These are phyloP conservation scores for Cotesia vestalis DNA, from an alignment of 1,140 invertebrate genomes.

Conservation along the genomic window DNA sequence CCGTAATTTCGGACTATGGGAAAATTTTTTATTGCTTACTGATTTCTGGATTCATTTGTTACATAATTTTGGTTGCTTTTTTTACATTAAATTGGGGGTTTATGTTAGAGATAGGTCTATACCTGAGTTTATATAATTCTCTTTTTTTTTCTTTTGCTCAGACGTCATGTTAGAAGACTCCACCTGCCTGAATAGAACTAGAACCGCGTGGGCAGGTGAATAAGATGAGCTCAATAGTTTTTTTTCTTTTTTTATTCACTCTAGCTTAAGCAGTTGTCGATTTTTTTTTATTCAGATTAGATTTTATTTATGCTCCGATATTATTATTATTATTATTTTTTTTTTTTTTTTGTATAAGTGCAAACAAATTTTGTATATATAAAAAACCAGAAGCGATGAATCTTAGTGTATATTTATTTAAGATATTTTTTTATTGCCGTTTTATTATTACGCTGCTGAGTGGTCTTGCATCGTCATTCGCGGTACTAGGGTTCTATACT, in stretches of 20 bases:
- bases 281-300: not conserved
- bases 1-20: no score
- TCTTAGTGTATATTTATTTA: not conserved
- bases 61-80: no score
- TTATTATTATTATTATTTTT: not conserved
- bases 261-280: not conserved
- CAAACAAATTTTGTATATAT: not conserved
- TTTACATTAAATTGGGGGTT: not conserved
- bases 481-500: not conserved
- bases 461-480: slow-evolving; percentile 14
- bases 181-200: slow-evolving; percentile 25
- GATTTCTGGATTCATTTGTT: no score
- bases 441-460: not conserved
- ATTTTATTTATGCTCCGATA: not conserved
- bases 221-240: slow-evolving; percentile 4
- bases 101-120: slow-evolving; percentile 2
- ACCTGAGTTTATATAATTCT: slow-evolving; percentile 5
- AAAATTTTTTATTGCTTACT: no score
- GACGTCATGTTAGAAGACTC: slow-evolving; percentile 6
- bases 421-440: not conserved
- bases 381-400: no score
- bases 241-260: not conserved
- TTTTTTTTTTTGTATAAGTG: not conserved
- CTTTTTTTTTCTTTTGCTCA: not conserved
- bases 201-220: slow-evolving; percentile 33